A percentile compares a stretch with the other conserved stretches of the same genome.
These are phyloP conservation scores for Eupithecia tripunctaria DNA, from an alignment of 2,888 invertebrate genomes.

Conservation along the genomic window DNA sequence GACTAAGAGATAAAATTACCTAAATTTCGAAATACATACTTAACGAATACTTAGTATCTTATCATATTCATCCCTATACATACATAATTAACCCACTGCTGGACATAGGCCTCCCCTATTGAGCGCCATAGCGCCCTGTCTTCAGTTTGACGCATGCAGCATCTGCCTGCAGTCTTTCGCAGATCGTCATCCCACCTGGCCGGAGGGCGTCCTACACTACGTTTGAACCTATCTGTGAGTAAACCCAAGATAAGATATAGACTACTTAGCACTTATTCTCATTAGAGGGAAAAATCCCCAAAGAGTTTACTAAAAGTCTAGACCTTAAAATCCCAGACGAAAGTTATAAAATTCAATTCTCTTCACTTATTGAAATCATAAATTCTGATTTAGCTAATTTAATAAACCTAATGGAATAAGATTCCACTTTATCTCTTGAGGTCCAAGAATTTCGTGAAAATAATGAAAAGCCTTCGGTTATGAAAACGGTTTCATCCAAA, in stretches of 20 bases:
- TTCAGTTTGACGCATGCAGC: too few relatives aligned
- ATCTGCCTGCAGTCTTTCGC: too few relatives aligned
- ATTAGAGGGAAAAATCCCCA: not conserved
- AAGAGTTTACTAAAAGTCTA: not conserved
- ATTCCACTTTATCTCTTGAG: conserved; percentile 20
- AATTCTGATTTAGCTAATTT: conserved; percentile 40
- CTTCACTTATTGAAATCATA: conserved; percentile 36
- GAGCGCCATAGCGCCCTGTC: too few relatives aligned
- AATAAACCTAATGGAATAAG: conserved; percentile 40
- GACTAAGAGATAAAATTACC: not conserved
- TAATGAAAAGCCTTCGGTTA: conserved; percentile 26
- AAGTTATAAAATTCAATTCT: conserved; percentile 34
- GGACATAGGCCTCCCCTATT: too few relatives aligned
- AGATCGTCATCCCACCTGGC: too few relatives aligned
- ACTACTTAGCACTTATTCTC: not conserved
- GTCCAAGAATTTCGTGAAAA: conserved; percentile 14
- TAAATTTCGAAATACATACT: too few relatives aligned
- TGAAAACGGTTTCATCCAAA: conserved; percentile 27
- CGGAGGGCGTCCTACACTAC: too few relatives aligned
- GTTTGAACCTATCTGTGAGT: too few relatives aligned
- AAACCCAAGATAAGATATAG: not conserved
- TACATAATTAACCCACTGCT: too few relatives aligned
- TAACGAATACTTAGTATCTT: too few relatives aligned
- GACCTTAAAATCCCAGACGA: not conserved
- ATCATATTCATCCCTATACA: too few relatives aligned